Evolutionary conservation across 2,797 vertebrate genomes (phyloP).

Genomic region (Parauchenoglanis punctatus): DNA sequence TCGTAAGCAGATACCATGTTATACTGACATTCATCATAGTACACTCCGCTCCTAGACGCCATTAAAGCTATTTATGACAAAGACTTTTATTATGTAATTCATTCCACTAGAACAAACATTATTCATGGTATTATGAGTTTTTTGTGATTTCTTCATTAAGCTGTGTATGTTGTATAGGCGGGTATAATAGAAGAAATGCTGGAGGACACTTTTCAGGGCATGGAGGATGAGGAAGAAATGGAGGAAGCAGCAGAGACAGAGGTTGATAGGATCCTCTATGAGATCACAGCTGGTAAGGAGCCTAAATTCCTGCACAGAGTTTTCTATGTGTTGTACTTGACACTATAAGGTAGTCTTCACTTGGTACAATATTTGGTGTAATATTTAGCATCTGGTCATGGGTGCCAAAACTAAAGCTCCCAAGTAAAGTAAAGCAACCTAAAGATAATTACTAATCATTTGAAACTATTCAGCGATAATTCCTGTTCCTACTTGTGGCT

Average conservation of each 20-base stretch:
- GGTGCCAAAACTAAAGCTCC: neutral
- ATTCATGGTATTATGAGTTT: neutral
- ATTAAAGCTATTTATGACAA: neutral
- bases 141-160: neutral
- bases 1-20: neutral
- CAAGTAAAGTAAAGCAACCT: neutral
- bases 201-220: constrained; percentile 93
- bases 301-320: neutral
- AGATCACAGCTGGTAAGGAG: constrained; percentile 91
- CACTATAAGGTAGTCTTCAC: neutral
- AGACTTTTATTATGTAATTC: neutral
- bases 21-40: neutral
- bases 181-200: constrained; percentile 89
- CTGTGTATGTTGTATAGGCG: constrained; percentile 66
- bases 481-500: neutral
- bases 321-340: neutral
- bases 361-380: neutral
- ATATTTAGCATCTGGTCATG: no score
- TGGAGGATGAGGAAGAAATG: constrained; percentile 98
- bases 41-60: neutral
- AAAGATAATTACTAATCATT: neutral
- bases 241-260: constrained; percentile 94
- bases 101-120: neutral
- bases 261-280: constrained; percentile 95
- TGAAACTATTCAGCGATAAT: neutral